A percentile compares a stretch with the other conserved stretches of the same genome.
Evolutionary conservation across 2,797 vertebrate species (phyloP).

Genomic region (Macrochelys suwanniensis): DNA sequence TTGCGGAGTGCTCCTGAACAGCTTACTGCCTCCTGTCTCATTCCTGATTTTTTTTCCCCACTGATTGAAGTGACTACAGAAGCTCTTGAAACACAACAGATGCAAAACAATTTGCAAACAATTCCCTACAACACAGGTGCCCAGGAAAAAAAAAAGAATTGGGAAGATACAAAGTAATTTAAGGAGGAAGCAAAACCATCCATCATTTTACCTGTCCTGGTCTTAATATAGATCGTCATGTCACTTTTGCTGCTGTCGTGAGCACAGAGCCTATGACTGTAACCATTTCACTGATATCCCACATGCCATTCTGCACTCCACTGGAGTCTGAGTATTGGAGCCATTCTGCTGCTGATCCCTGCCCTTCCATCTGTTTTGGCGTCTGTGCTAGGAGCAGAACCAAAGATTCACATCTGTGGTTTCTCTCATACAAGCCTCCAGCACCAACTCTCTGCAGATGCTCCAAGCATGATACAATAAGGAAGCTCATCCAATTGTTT

Average conservation of each 20-base stretch:
- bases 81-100: constrained; percentile 37
- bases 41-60: not conserved
- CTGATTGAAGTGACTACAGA: constrained; percentile 46
- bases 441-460: constrained; percentile 65
- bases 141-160: not conserved
- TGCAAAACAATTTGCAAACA: constrained; percentile 38
- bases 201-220: constrained; percentile 46
- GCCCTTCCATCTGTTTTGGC: constrained; percentile 76
- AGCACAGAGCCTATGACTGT: constrained; percentile 62
- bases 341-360: constrained; percentile 67
- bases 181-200: constrained; percentile 32
- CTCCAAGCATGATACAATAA: constrained; percentile 64
- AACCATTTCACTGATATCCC: constrained; percentile 45
- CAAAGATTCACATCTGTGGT: constrained; percentile 65
- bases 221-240: constrained; percentile 24
- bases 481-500: constrained; percentile 52
- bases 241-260: constrained; percentile 27
- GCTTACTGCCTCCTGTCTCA: not conserved
- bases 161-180: constrained; percentile 18
- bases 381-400: constrained; percentile 64
- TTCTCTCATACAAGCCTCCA: constrained; percentile 55
- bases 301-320: constrained; percentile 42
- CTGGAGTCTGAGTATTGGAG: not conserved
- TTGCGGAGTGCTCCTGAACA: not conserved
- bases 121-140: not conserved